Conservation (phyloP, 2,113 vertebrate genomes). For the Otus sunia region DNA sequence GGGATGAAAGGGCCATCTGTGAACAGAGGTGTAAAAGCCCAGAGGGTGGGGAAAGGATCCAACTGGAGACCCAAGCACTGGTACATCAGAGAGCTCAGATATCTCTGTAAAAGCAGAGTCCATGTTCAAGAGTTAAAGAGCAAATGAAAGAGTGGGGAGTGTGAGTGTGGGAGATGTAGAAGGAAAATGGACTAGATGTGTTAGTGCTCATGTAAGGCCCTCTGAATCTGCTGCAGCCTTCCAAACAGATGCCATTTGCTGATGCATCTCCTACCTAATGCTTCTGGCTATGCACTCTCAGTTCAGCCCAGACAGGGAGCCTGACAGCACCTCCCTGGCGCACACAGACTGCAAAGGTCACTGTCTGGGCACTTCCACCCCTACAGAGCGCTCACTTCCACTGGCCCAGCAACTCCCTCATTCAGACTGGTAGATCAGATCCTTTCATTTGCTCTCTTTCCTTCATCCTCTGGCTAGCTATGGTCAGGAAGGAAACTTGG, state of each 20-base stretch:
- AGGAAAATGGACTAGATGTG: background rate
- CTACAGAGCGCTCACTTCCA: background rate
- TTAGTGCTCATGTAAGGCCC: background rate
- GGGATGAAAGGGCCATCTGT: background rate
- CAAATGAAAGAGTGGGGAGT: background rate
- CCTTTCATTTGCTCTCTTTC: background rate
- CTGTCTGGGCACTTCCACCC: background rate
- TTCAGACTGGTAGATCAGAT: background rate
- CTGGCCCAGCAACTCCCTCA: background rate
- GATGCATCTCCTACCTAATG: background rate
- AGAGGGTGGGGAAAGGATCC: background rate
- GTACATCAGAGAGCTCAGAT: background rate
- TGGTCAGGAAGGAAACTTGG: background rate
- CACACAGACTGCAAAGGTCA: background rate
- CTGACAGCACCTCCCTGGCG: background rate
- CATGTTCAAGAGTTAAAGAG: background rate
- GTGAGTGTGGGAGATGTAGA: background rate
- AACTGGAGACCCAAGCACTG: accelerated
- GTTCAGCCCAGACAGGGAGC: background rate
- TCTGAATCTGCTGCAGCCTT: background rate
- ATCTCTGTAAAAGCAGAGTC: background rate
- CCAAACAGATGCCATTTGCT: background rate
- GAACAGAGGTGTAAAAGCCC: background rate
- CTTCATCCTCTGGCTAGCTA: background rate
- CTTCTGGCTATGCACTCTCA: background rate